Percentiles rank a stretch among this genome's conserved stretches.
phyloP scores from a whole-genome alignment of 1,140 invertebrate species.

The Bombus waltoni region DNA sequence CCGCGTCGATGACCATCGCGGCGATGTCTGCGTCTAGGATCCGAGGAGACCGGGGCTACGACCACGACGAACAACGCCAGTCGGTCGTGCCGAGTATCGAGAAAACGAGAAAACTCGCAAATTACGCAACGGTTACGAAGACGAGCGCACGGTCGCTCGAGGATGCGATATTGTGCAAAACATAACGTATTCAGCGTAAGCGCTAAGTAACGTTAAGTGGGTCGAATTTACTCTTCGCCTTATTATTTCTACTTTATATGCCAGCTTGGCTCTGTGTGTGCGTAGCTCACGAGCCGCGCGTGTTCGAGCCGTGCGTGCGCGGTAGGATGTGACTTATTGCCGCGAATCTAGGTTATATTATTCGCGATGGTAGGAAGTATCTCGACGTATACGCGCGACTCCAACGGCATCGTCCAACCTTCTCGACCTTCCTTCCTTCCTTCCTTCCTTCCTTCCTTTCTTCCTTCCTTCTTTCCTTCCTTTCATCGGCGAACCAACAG shows the following conservation, averaged over 20 bases:
- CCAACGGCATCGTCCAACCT: neutral
- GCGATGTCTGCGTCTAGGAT: too few species aligned
- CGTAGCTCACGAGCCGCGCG: constrained; percentile 51
- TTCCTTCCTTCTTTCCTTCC: too few species aligned
- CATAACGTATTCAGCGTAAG: constrained; percentile 82
- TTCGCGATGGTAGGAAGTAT: constrained; percentile 68
- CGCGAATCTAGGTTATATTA: constrained; percentile 81
- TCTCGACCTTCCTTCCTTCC: neutral
- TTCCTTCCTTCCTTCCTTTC: neutral
- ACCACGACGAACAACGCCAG: neutral
- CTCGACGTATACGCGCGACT: neutral
- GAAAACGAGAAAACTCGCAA: neutral
- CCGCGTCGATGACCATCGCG: too few species aligned
- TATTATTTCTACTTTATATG: constrained; percentile 83
- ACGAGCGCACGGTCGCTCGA: constrained; percentile 59
- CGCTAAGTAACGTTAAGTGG: constrained; percentile 82
- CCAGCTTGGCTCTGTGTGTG: constrained; percentile 63
- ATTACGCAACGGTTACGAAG: constrained; percentile 70
- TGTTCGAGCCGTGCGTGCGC: constrained; percentile 53
- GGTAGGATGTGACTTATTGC: constrained; percentile 80
- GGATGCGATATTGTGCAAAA: constrained; percentile 81
- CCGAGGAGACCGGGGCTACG: neutral
- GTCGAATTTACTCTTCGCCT: constrained; percentile 82
- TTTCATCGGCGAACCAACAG: too few species aligned
- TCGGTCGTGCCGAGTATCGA: neutral